Conservation (phyloP, 1,140 invertebrate species). For the Tenebrio molitor region DNA sequence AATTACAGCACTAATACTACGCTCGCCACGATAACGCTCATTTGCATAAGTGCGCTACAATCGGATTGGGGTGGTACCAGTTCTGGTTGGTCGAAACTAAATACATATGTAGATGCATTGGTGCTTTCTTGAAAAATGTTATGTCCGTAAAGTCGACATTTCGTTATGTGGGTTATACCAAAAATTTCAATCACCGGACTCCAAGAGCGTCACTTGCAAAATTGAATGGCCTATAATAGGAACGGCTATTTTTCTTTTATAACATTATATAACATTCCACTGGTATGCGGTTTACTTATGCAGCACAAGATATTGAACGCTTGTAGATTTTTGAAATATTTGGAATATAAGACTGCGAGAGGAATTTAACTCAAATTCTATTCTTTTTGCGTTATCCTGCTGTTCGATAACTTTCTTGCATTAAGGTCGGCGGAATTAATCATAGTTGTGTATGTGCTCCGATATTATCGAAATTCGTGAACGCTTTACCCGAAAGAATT, state of each 20-base stretch:
- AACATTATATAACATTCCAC: conserved; percentile 25
- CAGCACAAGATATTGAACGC: conserved; percentile 35
- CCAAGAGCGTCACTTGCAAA: conserved; percentile 8
- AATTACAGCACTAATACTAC: conserved; percentile 22
- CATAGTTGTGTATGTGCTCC: background rate
- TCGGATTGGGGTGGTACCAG: too few relatives aligned
- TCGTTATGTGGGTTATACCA: conserved; percentile 12
- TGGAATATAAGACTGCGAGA: conserved; percentile 26
- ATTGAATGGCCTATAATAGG: conserved; percentile 15
- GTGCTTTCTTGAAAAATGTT: too few relatives aligned
- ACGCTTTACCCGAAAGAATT: background rate
- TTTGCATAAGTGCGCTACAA: too few relatives aligned
- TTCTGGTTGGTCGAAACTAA: too few relatives aligned
- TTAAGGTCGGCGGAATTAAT: background rate
- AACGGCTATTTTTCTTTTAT: conserved; percentile 26
- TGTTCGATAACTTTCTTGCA: conserved; percentile 17
- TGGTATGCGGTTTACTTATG: conserved; percentile 25
- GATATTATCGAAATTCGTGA: conserved; percentile 1
- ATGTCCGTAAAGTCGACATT: background rate
- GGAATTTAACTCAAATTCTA: conserved; percentile 23
- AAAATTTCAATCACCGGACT: conserved; percentile 18
- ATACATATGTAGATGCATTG: too few relatives aligned
- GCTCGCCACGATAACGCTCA: background rate
- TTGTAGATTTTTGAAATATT: conserved; percentile 30
- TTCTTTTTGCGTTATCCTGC: background rate